Base-by-base conservation (phyloP, 2,888 invertebrate species). In the Protodeltote pygarga region DNA sequence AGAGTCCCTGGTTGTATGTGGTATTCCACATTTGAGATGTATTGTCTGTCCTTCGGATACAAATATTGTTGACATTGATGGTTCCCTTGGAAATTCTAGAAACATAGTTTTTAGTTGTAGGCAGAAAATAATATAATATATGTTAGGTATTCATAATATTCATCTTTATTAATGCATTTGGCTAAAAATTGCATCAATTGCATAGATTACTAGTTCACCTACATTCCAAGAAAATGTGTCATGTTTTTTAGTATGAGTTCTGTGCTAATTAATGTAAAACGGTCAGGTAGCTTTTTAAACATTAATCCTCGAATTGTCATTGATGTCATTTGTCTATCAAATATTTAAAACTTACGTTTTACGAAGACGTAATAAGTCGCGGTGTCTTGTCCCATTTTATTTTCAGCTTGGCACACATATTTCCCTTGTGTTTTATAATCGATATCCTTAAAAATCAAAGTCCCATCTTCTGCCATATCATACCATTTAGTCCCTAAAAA, bases 381-480 rank as follows among this genome's bases (percentile, higher is more conserved):
- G 0, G 38, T 45, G 10, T 52, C 77, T 2, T 17, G 14, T 5
- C 80, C 83, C 6, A 74, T 13, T 6, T 13, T 0, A 20, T 86
- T 87, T 5, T 45, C 25, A n/a, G 85, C 87, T 21, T 49, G 33
- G 40, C 87, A 87, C 0, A 55, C 35, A 46, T 82, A 85, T 0
- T 2, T 15, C 0, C 84, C 83, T 10, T 35, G 42, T 0, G 74
- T 67, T 0, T 16, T 1, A 9, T 35, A 34, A 4, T 72, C 74
- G 0, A 86, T 35, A 25, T 81, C 66, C 23, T 71, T 79, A 14
- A 87, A 77, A 1, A 77, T 23, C 3, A 87, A 57, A 6, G 79
- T 76, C 0, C 80, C 84, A 14, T 85, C 74, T 1, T 66, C 60
- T 13, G 71, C 66, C 3, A 79, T 66, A n/a, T 75, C 69, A 19